A percentile compares a stretch with the other conserved stretches of the same genome.
phyloP scores from a whole-genome alignment of 2,113 vertebrate genomes.

The Daphoenositta chrysoptera region DNA sequence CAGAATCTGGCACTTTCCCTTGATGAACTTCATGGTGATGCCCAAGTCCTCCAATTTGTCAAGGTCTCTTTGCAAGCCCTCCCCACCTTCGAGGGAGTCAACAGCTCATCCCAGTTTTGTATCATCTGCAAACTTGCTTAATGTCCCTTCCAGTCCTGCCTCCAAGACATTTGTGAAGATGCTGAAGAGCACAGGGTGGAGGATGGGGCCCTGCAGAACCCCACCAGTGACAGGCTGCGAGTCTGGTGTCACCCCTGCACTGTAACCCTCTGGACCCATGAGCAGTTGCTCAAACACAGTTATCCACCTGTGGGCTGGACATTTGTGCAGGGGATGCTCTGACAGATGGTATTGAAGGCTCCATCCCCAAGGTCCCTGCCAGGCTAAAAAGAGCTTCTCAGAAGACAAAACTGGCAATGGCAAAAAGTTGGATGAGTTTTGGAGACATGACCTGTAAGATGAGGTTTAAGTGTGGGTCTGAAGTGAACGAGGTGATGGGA shows the following conservation, averaged over 20 bases:
- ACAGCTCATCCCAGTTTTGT: not conserved
- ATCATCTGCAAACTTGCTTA: accelerated
- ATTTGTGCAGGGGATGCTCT: not conserved
- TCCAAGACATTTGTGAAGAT: accelerated
- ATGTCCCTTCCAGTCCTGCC: not conserved
- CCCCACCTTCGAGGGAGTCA: not conserved
- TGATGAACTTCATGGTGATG: not conserved
- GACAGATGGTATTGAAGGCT: not conserved
- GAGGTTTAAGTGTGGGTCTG: not conserved
- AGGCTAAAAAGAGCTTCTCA: not conserved
- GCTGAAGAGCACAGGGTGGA: not conserved
- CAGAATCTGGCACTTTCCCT: not conserved
- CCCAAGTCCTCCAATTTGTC: accelerated
- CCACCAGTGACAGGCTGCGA: not conserved
- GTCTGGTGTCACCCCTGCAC: not conserved
- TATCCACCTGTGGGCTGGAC: not conserved
- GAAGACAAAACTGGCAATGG: not conserved
- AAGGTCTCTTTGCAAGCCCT: not conserved
- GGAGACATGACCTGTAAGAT: not conserved
- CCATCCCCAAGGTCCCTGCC: not conserved
- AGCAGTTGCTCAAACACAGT: not conserved
- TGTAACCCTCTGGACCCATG: accelerated
- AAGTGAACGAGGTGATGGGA: not conserved
- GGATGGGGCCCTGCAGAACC: not conserved
- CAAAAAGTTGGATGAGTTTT: not conserved